phyloP scores from a whole-genome alignment of 2,113 vertebrate species.

The Ptyas mucosa region DNA sequence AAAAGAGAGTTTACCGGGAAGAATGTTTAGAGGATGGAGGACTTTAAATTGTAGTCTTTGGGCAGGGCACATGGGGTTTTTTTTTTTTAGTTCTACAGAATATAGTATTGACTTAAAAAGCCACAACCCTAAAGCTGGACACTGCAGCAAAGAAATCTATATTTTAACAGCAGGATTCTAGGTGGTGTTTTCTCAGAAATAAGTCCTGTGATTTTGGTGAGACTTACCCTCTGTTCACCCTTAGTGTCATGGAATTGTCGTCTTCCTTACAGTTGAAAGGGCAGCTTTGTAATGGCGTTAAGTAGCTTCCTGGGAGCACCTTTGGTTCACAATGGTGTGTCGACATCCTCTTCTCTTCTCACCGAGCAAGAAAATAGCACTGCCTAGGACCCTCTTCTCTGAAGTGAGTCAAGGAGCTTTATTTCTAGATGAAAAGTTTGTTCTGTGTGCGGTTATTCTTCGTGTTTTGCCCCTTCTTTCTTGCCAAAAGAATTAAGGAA shows the following conservation, averaged over 20 bases:
- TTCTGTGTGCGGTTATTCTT: slow-evolving; percentile 40
- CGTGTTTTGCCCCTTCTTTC: slow-evolving; percentile 44
- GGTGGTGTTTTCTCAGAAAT: not conserved
- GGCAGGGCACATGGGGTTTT: slow-evolving; percentile 49
- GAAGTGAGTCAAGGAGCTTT: slow-evolving; percentile 45
- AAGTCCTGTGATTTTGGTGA: not conserved
- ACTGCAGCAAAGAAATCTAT: slow-evolving; percentile 77
- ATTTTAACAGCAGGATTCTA: slow-evolving; percentile 55
- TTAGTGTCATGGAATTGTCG: slow-evolving; percentile 54
- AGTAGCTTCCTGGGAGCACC: slow-evolving; percentile 64
- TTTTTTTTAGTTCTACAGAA: slow-evolving; percentile 32
- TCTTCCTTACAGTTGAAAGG: slow-evolving; percentile 72
- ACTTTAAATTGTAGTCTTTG: slow-evolving; percentile 61
- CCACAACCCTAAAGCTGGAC: slow-evolving; percentile 25
- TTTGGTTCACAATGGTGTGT: slow-evolving; percentile 46
- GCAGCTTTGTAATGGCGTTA: slow-evolving; percentile 72
- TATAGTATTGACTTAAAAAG: slow-evolving; percentile 48
- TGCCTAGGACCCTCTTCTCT: slow-evolving; percentile 51
- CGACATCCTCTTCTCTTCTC: slow-evolving; percentile 46
- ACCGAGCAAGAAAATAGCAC: slow-evolving; percentile 46
- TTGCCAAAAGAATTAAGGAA: slow-evolving; percentile 56
- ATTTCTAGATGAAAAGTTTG: slow-evolving; percentile 65
- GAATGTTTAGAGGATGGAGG: slow-evolving; percentile 70
- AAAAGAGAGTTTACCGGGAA: slow-evolving; percentile 40
- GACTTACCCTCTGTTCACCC: not conserved